Base-by-base conservation (phyloP, 1,140 invertebrate species). In the Pogonus chalceus region DNA sequence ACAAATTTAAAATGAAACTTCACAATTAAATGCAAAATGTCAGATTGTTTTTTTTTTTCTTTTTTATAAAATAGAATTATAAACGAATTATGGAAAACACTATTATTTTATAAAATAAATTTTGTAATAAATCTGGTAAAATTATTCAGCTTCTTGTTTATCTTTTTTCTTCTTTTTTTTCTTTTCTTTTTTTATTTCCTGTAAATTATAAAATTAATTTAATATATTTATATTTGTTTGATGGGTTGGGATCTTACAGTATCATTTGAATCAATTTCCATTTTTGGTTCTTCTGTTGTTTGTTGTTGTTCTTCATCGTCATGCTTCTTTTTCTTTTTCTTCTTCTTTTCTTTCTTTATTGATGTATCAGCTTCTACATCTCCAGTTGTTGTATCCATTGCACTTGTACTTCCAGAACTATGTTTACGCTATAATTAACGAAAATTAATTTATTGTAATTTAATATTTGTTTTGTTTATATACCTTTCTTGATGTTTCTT, bases 121-220 rank as follows among this genome's bases (percentile, higher is more conserved):
- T 31, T 31, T 31, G n/a, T n/a, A n/a, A n/a, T n/a, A n/a, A n/a
- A n/a, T n/a, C n/a, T n/a, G n/a, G n/a, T n/a, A 49, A 43, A 22
- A 21, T 56, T 57, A 59, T 52, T 53, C 55, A 2, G 52, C 55
- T 50, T 63, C 60, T 35, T 64, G 53, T 50, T 83, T 82, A 63
- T 84, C 81, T 63, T 85, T 84, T 71, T 85, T 84, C 69, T 85
- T 85, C 65, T 87, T 85, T 62, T 83, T 82, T 61, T 83, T 82
- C 64, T 83, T 82, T 53, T 85, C 78, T 69, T 84, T 82, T 58
- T 80, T 72, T 43, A 60, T 66, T 55, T 68, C 69, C 65, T 71
- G 20, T n/a, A 46, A 55, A 55, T 59, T 10, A 48, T 35, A 48
- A 60, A 23, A 55, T 46, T 26, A 49, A 21, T 1, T 48, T 51